Base-by-base conservation (phyloP, 2,797 vertebrate genomes). In the Babyrousa celebensis region DNA sequence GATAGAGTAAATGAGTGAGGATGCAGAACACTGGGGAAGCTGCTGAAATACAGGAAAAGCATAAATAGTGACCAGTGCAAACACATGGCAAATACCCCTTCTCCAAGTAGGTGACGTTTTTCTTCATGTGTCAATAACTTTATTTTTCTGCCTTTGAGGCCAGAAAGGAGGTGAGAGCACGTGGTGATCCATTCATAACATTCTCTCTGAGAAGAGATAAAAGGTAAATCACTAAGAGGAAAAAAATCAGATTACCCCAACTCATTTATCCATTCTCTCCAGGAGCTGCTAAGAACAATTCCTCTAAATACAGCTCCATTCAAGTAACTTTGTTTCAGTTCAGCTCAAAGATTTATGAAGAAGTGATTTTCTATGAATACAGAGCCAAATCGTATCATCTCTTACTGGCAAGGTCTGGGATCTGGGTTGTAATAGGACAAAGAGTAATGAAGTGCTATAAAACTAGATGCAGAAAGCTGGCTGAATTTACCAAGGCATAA, bases 161-260 rank as follows among this genome's bases (percentile, higher is more conserved):
- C 96, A 85, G 98, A 98, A 77, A 99, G 98, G 84, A 99, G 98
- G 78, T 98, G 96, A 77, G 77, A 97, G 89, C 99, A 99, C 0
- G 96, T 98, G 67, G 99, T 98, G 98, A 98, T 98, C 99, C 99
- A 99, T 8, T 99, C 99, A 54, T 43, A 93, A 96, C 98, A 98
- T 96, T 99, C 99, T 62, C 36, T 98, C 99, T 99, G 98, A 85
- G 32, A 96, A 97, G 67, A 98, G 68, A 96, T 12, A 98, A 94
- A 48, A 94, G 40, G 92, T 93, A 32, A 32, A 85, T 96, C 86
- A 91, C 0, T 43, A 79, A 93, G 65, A 1, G 60, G 52, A 20
- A 91, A 93, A 93, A 40, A 74, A 60, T 40, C 40, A 63, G 29
- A 67, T 48, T 60, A 40, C 21, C 80, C 56, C 85, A 23, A 40